Base-by-base conservation (phyloP, 2,113 vertebrate species). In the Toxotes jaculatrix region DNA sequence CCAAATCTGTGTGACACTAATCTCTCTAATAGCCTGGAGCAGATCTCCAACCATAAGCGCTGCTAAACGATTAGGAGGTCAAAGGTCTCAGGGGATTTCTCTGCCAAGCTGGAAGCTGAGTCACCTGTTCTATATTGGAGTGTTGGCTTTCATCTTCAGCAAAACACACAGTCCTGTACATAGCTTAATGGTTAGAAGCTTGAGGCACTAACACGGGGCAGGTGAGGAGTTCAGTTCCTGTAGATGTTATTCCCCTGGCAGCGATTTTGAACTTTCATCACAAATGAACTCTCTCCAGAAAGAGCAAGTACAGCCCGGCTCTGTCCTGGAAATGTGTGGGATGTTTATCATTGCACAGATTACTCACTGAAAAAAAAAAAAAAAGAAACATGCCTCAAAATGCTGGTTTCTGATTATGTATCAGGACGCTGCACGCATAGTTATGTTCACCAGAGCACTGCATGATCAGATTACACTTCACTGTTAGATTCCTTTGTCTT, bases 1-100 rank as follows among this genome's bases (percentile, higher is more conserved):
- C 91, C 92, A 93, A 89, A 92, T 88, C 91, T 87, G 84, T 38
- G 81, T 92, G 91, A 92, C 92, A 93, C 85, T 94, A 94, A 94
- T 92, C 92, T 88, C 87, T 89, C 78, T 91, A 92, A 92, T 91
- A 92, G 90, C 87, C 86, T 81, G 84, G 79, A 91, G 90, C 93
- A 91, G 90, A 93, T 92, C 91, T 88, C 91, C 83, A 89, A 88
- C 91, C 87, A 81, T 93, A 94, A 92, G 93, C 86, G 85, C 88
- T 87, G 88, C 91, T 78, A 75, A 91, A 88, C 80, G 89, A 92
- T 93, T 93, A 92, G 70, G 87, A 87, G 93, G 92, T 93, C 93
- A 92, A 91, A 92, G 93, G 85, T 94, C 92, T 79, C 85, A 6
- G 59, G 84, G 90, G 89, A 90, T 90, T 90, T 89, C 84, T 89